phyloP scores from a whole-genome alignment of 2,888 invertebrate genomes.

The Chrysotoxum bicinctum region DNA sequence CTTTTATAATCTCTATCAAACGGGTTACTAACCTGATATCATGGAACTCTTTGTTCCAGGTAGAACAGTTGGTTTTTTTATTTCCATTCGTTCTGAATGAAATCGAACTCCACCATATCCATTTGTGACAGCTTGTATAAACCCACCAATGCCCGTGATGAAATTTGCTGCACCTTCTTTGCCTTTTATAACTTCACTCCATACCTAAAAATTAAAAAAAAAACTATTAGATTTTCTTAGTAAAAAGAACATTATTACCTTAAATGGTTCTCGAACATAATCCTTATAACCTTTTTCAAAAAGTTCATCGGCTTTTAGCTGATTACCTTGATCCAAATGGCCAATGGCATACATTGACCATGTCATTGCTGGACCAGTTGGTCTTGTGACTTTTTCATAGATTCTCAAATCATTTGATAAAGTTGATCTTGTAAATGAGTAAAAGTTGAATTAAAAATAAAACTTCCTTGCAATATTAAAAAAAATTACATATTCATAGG shows the following conservation, averaged over 20 bases:
- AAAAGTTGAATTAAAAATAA: background rate
- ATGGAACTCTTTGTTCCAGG: conserved; percentile 81
- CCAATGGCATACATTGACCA: conserved; percentile 86
- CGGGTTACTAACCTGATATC: conserved; percentile 80
- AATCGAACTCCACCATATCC: conserved; percentile 84
- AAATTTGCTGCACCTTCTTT: conserved; percentile 84
- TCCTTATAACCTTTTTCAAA: conserved; percentile 83
- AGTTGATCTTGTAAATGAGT: conserved; percentile 75
- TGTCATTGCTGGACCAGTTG: conserved; percentile 85
- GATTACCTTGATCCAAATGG: conserved; percentile 82
- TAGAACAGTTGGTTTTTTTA: conserved; percentile 81
- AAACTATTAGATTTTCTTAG: background rate
- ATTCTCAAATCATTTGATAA: conserved; percentile 83
- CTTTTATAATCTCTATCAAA: background rate
- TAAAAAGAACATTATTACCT: conserved; percentile 79
- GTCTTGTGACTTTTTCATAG: conserved; percentile 84
- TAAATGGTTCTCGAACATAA: conserved; percentile 84
- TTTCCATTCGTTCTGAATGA: conserved; percentile 82
- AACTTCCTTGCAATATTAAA: background rate
- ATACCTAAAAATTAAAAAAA: conserved; percentile 81
- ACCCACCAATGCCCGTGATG: conserved; percentile 85
- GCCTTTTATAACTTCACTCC: conserved; percentile 84
- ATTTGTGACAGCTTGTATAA: conserved; percentile 84
- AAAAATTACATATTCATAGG: conserved; percentile 82
- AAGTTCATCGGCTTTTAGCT: conserved; percentile 80